Conservation (phyloP, 2,888 invertebrate species). For the Poecilus cupreus region DNA sequence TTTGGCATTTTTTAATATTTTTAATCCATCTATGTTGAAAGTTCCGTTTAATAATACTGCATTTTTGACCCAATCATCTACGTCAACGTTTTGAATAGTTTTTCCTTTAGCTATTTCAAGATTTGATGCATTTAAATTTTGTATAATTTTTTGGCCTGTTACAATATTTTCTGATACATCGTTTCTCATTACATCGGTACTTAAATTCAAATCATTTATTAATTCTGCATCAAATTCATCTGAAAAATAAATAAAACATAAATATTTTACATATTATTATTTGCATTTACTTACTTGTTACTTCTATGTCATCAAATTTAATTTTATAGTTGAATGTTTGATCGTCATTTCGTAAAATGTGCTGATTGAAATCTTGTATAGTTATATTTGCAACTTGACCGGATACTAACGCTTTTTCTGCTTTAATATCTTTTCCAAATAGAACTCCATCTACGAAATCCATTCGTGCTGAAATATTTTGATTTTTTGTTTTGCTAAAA, state of each 20-base stretch:
- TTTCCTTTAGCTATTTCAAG: constrained; percentile 68
- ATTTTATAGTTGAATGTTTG: constrained; percentile 70
- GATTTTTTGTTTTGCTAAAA: constrained; percentile 74
- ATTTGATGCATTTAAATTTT: constrained; percentile 69
- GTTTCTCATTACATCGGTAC: constrained; percentile 74
- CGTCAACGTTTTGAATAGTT: constrained; percentile 72
- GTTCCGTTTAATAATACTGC: constrained; percentile 70
- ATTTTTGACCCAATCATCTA: constrained; percentile 73
- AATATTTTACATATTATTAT: not conserved
- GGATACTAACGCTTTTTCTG: constrained; percentile 67
- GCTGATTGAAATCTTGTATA: constrained; percentile 67
- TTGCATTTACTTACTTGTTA: constrained; percentile 27
- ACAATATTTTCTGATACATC: constrained; percentile 71
- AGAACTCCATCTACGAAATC: constrained; percentile 71
- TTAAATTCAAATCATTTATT: constrained; percentile 75
- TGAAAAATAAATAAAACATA: constrained; percentile 58
- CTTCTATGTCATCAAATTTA: constrained; percentile 59
- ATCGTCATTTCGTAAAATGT: constrained; percentile 66
- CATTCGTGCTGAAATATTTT: constrained; percentile 72
- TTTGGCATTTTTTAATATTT: constrained; percentile 70
- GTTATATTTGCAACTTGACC: constrained; percentile 69
- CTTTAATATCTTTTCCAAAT: constrained; percentile 69
- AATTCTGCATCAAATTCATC: constrained; percentile 67
- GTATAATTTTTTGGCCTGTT: constrained; percentile 71
- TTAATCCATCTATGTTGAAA: constrained; percentile 72